phyloP scores from a whole-genome alignment of 2,113 vertebrate species.

The Ceuthmochares aereus region DNA sequence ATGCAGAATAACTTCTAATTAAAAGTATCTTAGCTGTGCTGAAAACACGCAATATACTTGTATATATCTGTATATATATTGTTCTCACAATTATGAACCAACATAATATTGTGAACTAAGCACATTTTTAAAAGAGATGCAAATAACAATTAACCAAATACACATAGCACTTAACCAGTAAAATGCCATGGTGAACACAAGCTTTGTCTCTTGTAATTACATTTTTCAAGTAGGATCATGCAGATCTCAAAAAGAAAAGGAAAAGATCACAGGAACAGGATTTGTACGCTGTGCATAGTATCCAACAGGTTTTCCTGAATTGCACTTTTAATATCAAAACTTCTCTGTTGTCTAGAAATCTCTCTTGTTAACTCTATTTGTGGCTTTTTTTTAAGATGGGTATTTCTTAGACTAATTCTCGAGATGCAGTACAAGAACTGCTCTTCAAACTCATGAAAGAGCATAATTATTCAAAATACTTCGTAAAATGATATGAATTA shows the following conservation, averaged over 20 bases:
- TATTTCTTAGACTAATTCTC: background rate
- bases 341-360: background rate
- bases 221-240: background rate
- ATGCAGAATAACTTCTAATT: background rate
- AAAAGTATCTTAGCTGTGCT: background rate
- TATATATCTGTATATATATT: background rate
- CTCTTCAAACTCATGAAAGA: background rate
- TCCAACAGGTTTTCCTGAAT: background rate
- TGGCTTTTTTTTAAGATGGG: background rate
- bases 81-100: background rate
- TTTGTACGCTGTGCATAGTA: background rate
- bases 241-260: background rate
- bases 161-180: background rate
- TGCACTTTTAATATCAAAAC: background rate
- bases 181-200: background rate
- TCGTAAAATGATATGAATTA: background rate
- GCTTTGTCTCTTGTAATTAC: background rate
- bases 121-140: background rate
- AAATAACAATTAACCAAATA: conserved; percentile 6
- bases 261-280: background rate
- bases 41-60: background rate
- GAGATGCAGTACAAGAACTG: background rate
- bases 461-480: background rate
- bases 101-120: background rate
- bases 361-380: background rate